These are phyloP conservation scores for Oscheius sp. DNA, from an alignment of 2,888 invertebrate species.

Conservation along the genomic window DNA sequence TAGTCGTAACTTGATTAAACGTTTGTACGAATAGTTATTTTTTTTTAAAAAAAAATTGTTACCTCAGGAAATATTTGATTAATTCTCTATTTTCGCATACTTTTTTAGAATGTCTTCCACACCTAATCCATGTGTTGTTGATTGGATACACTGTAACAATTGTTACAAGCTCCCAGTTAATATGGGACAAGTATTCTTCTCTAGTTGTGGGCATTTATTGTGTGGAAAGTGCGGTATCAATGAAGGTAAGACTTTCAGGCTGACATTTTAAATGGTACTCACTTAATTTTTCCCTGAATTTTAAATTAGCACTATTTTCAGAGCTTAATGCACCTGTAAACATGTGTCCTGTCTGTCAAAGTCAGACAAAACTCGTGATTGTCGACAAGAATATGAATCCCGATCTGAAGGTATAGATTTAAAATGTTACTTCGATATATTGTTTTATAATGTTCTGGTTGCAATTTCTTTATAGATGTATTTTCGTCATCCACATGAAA, in stretches of 20 bases:
- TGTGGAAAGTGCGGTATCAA: slow-evolving; percentile 9
- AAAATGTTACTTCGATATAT: too few relatives aligned
- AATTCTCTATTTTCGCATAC: background rate
- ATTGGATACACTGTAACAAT: slow-evolving; percentile 29
- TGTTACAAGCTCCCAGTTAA: slow-evolving; percentile 1
- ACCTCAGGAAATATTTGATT: background rate
- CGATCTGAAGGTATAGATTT: slow-evolving; percentile 2
- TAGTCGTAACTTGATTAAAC: too few relatives aligned
- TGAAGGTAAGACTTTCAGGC: background rate
- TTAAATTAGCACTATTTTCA: background rate
- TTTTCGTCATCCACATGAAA: slow-evolving; percentile 21
- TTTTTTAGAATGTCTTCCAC: background rate
- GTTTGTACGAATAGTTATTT: too few relatives aligned
- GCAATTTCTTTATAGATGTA: slow-evolving; percentile 12
- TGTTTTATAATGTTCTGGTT: background rate
- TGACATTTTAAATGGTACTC: background rate
- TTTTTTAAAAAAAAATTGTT: too few relatives aligned
- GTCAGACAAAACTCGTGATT: background rate
- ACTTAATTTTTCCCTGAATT: background rate
- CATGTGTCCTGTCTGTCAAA: slow-evolving; percentile 4
- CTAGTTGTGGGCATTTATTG: slow-evolving; percentile 25
- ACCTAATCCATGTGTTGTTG: background rate
- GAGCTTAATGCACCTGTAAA: background rate
- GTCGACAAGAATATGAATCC: slow-evolving; percentile 12
- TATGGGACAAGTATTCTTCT: slow-evolving; percentile 10